Conservation (phyloP, 1,140 invertebrate species). For the Agraylea sexmaculata region DNA sequence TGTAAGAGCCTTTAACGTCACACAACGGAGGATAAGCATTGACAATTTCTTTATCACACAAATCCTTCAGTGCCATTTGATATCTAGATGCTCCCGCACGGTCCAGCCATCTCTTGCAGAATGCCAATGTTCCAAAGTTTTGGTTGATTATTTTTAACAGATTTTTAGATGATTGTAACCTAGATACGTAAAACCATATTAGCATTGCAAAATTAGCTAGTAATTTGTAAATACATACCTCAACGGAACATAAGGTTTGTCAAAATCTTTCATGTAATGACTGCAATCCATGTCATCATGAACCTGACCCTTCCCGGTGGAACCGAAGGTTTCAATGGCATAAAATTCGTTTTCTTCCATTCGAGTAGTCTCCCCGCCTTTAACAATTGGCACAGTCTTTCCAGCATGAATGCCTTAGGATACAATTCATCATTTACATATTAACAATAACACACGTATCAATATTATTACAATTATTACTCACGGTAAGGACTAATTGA, state of each 20-base stretch:
- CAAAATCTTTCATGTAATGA: slow-evolving; percentile 99
- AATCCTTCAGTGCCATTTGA: slow-evolving; percentile 95
- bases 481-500: slow-evolving; percentile 92
- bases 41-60: slow-evolving; percentile 92
- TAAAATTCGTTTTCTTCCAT: slow-evolving; percentile 99
- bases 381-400: slow-evolving; percentile 99
- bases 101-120: slow-evolving; percentile 98
- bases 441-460: neutral
- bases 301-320: slow-evolving; percentile 91
- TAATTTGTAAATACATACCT: slow-evolving; percentile 31
- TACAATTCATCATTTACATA: slow-evolving; percentile 3
- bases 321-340: slow-evolving; percentile 99
- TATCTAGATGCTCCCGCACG: slow-evolving; percentile 94
- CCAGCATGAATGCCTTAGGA: slow-evolving; percentile 86
- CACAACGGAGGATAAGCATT: slow-evolving; percentile 97
- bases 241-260: slow-evolving; percentile 83
- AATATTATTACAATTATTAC: slow-evolving; percentile 22
- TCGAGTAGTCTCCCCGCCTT: slow-evolving; percentile 90
- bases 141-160: slow-evolving; percentile 94
- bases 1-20: slow-evolving; percentile 96
- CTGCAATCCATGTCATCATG: slow-evolving; percentile 99
- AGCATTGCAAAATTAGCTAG: slow-evolving; percentile 6
- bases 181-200: slow-evolving; percentile 27
- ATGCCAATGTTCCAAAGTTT: slow-evolving; percentile 95
- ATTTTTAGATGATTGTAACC: slow-evolving; percentile 83